These are phyloP conservation scores for Syrrhaptes paradoxus DNA, from an alignment of 2,113 vertebrate species.

Conservation along the genomic window DNA sequence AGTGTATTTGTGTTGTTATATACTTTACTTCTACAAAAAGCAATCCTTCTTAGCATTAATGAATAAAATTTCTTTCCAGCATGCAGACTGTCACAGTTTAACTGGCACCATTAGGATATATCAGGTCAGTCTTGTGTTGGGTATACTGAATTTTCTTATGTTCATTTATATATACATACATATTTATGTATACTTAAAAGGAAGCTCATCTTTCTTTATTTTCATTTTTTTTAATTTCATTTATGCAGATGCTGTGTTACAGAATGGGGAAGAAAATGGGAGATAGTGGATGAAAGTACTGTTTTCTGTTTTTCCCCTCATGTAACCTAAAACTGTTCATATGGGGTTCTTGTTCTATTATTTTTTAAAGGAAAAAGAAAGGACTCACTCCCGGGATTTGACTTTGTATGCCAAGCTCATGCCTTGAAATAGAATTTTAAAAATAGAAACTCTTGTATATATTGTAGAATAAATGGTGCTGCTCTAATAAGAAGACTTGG, in stretches of 20 bases:
- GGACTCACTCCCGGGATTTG: not conserved
- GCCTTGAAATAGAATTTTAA: slow-evolving; percentile 60
- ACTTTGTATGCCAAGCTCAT: slow-evolving; percentile 40
- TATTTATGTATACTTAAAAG: not conserved
- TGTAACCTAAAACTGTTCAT: slow-evolving; percentile 26
- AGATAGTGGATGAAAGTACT: not conserved
- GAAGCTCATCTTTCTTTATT: not conserved
- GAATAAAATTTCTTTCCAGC: not conserved
- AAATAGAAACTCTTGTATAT: slow-evolving; percentile 64
- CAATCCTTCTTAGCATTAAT: not conserved
- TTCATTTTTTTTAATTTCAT: not conserved
- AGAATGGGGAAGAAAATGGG: not conserved
- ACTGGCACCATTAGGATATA: not conserved
- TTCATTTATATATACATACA: not conserved
- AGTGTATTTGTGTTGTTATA: not conserved
- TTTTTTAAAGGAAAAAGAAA: slow-evolving; percentile 28
- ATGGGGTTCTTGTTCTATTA: not conserved
- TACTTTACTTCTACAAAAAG: not conserved
- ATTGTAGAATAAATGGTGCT: slow-evolving; percentile 55
- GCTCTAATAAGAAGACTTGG: slow-evolving; percentile 33
- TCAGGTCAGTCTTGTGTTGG: not conserved
- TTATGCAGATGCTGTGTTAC: not conserved
- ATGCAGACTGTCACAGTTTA: not conserved
- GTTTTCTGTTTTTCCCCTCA: not conserved
- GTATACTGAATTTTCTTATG: not conserved